Conservation (phyloP, 2,888 invertebrate genomes). For the Napeogenes sylphis region DNA sequence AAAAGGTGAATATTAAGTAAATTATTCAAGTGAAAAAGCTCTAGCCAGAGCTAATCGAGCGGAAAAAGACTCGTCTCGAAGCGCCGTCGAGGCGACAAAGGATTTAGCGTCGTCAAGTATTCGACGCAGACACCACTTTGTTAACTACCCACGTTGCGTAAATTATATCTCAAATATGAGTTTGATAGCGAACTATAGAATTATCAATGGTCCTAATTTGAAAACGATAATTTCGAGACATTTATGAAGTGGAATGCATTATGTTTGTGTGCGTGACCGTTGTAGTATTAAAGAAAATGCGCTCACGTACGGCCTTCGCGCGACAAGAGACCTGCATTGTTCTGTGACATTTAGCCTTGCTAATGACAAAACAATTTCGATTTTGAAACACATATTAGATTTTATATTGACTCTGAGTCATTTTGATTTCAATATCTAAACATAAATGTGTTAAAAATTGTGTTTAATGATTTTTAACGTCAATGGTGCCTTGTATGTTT, state of each 20-base stretch:
- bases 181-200: no score
- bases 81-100: no score
- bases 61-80: no score
- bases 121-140: no score
- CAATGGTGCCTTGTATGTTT: no score
- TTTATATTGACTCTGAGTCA: slow-evolving; percentile 52
- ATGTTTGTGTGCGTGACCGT: slow-evolving; percentile 61
- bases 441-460: slow-evolving; percentile 9
- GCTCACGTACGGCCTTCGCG: slow-evolving; percentile 72
- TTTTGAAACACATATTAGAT: slow-evolving; percentile 69
- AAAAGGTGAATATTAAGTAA: no score
- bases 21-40: no score
- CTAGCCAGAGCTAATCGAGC: no score
- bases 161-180: slow-evolving; percentile 43
- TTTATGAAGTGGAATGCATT: slow-evolving; percentile 50
- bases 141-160: slow-evolving; percentile 9
- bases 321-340: slow-evolving; percentile 67
- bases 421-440: slow-evolving; percentile 52
- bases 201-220: slow-evolving; percentile 7
- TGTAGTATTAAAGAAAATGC: slow-evolving; percentile 65
- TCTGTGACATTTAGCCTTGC: slow-evolving; percentile 75
- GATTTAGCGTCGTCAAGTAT: no score
- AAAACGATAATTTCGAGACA: slow-evolving; percentile 26
- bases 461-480: no score
- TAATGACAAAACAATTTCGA: slow-evolving; percentile 74